phyloP scores from a whole-genome alignment of 2,113 vertebrate genomes.

The Cavia aperea region DNA sequence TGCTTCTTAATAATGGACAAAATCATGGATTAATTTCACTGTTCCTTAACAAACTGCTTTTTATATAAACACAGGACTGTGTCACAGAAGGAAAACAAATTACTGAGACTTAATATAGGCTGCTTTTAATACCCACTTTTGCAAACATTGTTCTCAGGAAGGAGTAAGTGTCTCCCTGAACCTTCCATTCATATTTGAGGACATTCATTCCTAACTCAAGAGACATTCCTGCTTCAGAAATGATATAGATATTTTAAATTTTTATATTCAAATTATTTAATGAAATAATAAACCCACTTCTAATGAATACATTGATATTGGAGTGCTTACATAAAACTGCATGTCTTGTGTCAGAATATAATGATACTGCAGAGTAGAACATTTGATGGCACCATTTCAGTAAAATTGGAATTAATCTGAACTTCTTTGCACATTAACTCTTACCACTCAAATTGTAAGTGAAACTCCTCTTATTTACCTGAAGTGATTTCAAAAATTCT shows the following conservation, averaged over 20 bases:
- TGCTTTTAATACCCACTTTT: neutral
- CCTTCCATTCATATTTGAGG: neutral
- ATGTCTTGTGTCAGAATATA: neutral
- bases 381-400: neutral
- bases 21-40: neutral
- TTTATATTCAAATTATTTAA: neutral
- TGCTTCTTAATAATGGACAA: neutral
- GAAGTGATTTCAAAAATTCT: conserved; percentile 19
- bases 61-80: neutral
- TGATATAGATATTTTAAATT: neutral
- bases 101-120: neutral
- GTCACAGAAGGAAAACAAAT: neutral
- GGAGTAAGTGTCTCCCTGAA: neutral
- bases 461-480: neutral
- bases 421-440: neutral
- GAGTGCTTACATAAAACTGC: neutral
- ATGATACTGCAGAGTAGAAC: neutral
- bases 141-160: neutral
- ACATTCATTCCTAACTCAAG: neutral
- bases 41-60: neutral
- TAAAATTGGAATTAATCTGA: neutral
- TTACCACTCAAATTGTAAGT: neutral
- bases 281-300: neutral
- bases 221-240: neutral
- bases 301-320: neutral